Conservation (phyloP, 2,113 vertebrate species). For the Geococcyx californianus region DNA sequence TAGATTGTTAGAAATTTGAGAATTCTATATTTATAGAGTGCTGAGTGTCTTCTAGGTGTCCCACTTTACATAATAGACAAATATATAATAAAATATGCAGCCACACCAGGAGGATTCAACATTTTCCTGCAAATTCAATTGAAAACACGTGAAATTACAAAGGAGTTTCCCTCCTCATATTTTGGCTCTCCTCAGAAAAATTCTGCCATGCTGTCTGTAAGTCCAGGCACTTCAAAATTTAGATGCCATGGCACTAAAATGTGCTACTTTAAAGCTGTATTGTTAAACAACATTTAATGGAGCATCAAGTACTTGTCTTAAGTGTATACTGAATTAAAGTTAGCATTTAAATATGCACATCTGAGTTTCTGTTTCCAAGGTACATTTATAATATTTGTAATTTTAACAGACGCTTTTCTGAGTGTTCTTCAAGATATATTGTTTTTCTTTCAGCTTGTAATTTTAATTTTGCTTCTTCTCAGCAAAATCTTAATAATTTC, state of each 20-base stretch:
- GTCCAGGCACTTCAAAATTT: not conserved
- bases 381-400: not conserved
- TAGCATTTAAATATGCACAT: not conserved
- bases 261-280: not conserved
- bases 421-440: not conserved
- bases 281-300: not conserved
- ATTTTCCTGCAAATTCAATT: not conserved
- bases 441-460: not conserved
- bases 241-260: not conserved
- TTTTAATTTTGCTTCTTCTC: not conserved
- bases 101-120: not conserved
- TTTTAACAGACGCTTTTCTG: not conserved
- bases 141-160: not conserved
- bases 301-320: not conserved
- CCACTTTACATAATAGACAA: rapidly evolving
- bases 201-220: not conserved
- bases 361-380: not conserved
- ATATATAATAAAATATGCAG: not conserved
- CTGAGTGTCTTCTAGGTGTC: not conserved
- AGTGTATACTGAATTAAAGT: not conserved
- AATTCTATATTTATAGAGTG: not conserved
- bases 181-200: not conserved
- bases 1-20: not conserved
- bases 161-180: not conserved
- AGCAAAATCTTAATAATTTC: not conserved